phyloP scores from a whole-genome alignment of 2,888 invertebrate species.

The Tribolium freemani region DNA sequence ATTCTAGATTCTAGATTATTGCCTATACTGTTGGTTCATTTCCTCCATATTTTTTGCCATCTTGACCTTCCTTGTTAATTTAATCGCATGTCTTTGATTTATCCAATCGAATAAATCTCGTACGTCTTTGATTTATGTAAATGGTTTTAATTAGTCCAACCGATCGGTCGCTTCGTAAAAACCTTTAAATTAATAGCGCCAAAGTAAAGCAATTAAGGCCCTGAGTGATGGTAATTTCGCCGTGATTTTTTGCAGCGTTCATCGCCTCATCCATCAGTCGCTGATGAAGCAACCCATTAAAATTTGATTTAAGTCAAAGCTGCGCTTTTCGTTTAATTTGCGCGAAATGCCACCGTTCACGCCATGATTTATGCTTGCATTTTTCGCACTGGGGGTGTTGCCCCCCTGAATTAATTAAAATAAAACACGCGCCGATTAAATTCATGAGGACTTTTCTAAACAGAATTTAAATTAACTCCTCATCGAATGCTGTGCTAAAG shows the following conservation, averaged over 20 bases:
- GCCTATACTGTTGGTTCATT: too few species aligned
- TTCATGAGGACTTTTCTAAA: constrained; percentile 60
- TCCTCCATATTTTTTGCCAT: too few species aligned
- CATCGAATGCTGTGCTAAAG: constrained; percentile 60
- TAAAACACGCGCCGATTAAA: constrained; percentile 61
- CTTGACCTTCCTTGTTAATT: neutral
- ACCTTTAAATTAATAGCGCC: constrained; percentile 16
- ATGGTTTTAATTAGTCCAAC: constrained; percentile 30
- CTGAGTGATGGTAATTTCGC: constrained; percentile 19
- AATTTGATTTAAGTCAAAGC: constrained; percentile 4
- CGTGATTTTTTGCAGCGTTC: constrained; percentile 11
- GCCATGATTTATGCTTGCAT: constrained; percentile 22
- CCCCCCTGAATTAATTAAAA: constrained; percentile 51
- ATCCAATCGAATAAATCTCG: constrained; percentile 27
- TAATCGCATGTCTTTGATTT: constrained; percentile 24
- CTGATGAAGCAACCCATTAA: constrained; percentile 28
- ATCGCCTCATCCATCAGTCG: constrained; percentile 8
- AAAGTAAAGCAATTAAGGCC: constrained; percentile 17
- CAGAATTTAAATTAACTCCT: constrained; percentile 63
- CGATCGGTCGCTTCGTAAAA: neutral
- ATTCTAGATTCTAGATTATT: too few species aligned
- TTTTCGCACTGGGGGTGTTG: neutral
- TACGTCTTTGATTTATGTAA: constrained; percentile 31
- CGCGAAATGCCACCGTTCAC: constrained; percentile 10
- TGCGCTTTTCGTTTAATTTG: constrained; percentile 5